Conservation (phyloP, 35 echinoderm and acorn worm genomes). For the Diadema setosum region DNA sequence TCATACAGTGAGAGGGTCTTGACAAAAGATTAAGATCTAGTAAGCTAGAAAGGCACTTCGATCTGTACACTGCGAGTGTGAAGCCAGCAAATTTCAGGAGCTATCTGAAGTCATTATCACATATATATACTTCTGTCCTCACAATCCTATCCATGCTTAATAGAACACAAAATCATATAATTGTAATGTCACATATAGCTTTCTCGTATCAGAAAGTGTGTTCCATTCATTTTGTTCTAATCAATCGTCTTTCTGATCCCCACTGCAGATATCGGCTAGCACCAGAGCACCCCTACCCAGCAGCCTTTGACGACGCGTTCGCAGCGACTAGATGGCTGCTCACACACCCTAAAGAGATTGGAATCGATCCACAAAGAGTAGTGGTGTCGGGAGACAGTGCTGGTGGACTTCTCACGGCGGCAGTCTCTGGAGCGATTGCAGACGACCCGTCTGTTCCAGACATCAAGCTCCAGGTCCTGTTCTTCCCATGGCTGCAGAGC, state of each 20-base stretch:
- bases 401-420: conserved; percentile 48
- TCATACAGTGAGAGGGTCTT: no score
- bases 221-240: background rate
- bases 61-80: no score
- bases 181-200: no score
- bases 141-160: no score
- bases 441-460: conserved; percentile 34
- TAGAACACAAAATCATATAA: no score
- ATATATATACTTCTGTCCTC: no score
- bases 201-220: no score
- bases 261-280: conserved; percentile 67
- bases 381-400: conserved; percentile 67
- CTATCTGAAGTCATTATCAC: no score
- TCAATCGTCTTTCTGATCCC: background rate
- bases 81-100: no score
- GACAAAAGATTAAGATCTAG: no score
- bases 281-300: conserved; percentile 73
- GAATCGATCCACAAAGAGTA: conserved; percentile 46
- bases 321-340: conserved; percentile 57
- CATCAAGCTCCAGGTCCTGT: conserved; percentile 60
- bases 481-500: conserved; percentile 55
- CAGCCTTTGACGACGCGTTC: conserved; percentile 54
- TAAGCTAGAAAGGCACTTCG: no score
- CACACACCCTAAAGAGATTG: conserved; percentile 16
- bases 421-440: conserved; percentile 31